These are phyloP conservation scores for Neolamprologus modestus DNA, from an alignment of 2,113 vertebrate species.

Conservation along the genomic window DNA sequence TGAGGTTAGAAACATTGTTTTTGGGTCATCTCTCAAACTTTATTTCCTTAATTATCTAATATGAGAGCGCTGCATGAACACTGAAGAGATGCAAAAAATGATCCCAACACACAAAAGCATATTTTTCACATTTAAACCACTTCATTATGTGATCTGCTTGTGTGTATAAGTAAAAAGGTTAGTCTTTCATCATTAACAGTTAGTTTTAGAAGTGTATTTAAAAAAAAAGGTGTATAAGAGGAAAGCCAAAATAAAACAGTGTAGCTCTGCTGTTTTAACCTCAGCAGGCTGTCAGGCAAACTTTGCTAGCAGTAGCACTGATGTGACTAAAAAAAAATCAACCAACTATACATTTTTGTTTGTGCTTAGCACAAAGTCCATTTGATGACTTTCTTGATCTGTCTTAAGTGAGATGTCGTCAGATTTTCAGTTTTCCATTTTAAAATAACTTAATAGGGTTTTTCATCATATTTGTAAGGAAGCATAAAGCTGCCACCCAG, in stretches of 20 bases:
- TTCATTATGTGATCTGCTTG: neutral
- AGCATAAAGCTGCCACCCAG: neutral
- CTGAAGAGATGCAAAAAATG: neutral
- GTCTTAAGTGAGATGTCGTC: accelerated
- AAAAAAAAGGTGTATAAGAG: neutral
- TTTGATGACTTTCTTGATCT: neutral
- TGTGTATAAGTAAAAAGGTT: neutral
- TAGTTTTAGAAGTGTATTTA: neutral
- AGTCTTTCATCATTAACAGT: neutral
- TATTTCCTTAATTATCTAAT: neutral
- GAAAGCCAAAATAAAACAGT: neutral
- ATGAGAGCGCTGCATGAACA: neutral
- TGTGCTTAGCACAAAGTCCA: neutral
- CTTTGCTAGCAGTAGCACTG: neutral
- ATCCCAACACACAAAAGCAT: neutral
- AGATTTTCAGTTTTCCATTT: neutral
- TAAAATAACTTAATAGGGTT: neutral
- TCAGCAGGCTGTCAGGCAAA: neutral
- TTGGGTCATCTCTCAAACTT: neutral
- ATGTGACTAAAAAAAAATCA: neutral
- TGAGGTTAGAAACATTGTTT: neutral
- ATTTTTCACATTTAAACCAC: neutral
- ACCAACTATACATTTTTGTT: neutral
- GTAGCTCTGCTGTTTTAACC: neutral
- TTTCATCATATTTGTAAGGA: neutral